These are phyloP conservation scores for Pachyrhynchus sulphureomaculatus DNA, from an alignment of 1,140 invertebrate species.

Conservation along the genomic window DNA sequence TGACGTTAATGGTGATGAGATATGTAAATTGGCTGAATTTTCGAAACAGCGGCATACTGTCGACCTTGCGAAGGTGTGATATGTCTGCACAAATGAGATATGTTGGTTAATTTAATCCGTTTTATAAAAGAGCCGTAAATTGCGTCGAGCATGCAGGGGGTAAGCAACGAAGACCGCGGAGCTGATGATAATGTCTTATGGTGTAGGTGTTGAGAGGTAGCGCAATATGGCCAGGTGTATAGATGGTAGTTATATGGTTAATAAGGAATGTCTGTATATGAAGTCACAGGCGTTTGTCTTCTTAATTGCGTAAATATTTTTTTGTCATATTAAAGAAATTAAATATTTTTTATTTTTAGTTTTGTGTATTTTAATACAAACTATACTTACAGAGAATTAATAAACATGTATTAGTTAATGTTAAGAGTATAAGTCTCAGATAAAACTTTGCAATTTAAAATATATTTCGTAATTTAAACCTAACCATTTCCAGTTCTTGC, in stretches of 20 bases:
- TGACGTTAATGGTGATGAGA: conserved; percentile 38
- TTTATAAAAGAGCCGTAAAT: conserved; percentile 36
- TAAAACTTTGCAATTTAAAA: too few relatives aligned
- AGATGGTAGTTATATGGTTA: conserved; percentile 19
- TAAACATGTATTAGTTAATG: too few relatives aligned
- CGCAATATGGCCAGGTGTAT: conserved; percentile 20
- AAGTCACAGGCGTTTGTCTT: neutral
- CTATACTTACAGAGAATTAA: too few relatives aligned
- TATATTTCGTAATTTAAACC: too few relatives aligned
- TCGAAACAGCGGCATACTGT: conserved; percentile 32
- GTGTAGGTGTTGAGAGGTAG: conserved; percentile 29
- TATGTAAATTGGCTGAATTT: conserved; percentile 33
- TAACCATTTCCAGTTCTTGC: too few relatives aligned
- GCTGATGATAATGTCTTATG: conserved; percentile 21
- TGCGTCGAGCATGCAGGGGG: conserved; percentile 20
- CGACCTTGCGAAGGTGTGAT: conserved; percentile 27
- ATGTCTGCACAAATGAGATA: conserved; percentile 36
- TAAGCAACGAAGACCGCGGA: conserved; percentile 9
- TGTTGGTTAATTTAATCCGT: conserved; percentile 35
- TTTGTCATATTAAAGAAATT: too few relatives aligned
- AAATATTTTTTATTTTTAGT: too few relatives aligned
- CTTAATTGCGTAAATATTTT: too few relatives aligned
- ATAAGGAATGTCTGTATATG: neutral
- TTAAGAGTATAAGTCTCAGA: too few relatives aligned
- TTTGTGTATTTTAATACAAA: too few relatives aligned